A percentile compares a stretch with the other conserved stretches of the same genome.
Conservation (phyloP, 1,140 invertebrate species). For the Wiebesia pumilae region DNA sequence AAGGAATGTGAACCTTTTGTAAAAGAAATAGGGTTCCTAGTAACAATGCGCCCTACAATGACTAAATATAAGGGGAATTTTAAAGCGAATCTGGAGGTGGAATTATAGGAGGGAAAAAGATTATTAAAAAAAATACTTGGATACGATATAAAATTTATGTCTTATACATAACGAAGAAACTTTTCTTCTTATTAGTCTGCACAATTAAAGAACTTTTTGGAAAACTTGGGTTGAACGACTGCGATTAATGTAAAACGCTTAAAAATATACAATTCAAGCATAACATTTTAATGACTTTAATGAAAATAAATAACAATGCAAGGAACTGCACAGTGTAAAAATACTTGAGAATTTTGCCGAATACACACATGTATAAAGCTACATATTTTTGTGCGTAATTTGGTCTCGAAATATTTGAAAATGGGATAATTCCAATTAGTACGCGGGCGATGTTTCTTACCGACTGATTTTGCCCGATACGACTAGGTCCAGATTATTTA, state of each 20-base stretch:
- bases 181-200: neutral
- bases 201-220: neutral
- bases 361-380: neutral
- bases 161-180: neutral
- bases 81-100: neutral
- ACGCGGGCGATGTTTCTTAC: neutral
- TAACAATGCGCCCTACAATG: neutral
- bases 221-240: neutral
- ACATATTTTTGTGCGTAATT: neutral
- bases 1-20: neutral
- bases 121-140: neutral
- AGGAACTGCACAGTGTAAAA: neutral
- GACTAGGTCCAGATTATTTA: neutral
- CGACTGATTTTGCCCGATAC: neutral
- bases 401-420: slow-evolving; percentile 6
- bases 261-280: neutral
- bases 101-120: neutral
- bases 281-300: slow-evolving; percentile 1
- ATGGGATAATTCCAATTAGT: slow-evolving; percentile 7
- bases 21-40: neutral
- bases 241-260: neutral
- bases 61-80: neutral
- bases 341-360: neutral
- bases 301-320: neutral
- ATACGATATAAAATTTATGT: neutral